Conservation (phyloP, 2,113 vertebrate species). For the Xerus inauris region DNA sequence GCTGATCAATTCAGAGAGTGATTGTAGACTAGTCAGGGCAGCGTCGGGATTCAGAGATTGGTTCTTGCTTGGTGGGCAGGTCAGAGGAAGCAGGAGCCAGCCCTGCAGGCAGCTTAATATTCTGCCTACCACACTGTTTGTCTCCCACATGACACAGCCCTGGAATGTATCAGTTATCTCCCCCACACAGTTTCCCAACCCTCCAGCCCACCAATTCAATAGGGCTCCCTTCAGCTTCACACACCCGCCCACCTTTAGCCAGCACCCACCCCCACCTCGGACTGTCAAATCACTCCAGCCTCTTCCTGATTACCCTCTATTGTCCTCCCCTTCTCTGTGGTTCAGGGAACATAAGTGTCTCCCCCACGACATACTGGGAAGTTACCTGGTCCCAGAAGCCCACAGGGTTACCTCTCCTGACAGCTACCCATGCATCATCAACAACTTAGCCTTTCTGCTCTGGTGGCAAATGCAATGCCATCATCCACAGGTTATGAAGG, state of each 20-base stretch:
- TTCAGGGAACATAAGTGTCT: not conserved
- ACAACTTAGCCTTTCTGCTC: not conserved
- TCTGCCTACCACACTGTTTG: not conserved
- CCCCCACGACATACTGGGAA: not conserved
- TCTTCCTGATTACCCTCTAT: not conserved
- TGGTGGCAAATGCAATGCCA: not conserved
- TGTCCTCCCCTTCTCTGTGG: not conserved
- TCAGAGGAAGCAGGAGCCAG: not conserved
- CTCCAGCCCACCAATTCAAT: not conserved
- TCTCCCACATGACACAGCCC: not conserved
- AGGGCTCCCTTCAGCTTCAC: not conserved
- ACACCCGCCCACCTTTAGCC: not conserved
- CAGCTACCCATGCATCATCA: not conserved
- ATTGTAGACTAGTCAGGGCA: not conserved
- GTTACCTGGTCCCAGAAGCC: not conserved
- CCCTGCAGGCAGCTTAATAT: not conserved
- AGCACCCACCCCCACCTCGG: not conserved
- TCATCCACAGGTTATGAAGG: constrained; percentile 87
- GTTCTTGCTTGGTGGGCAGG: not conserved
- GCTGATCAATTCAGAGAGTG: not conserved
- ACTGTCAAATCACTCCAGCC: not conserved
- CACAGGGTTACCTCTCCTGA: not conserved
- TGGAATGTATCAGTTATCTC: not conserved
- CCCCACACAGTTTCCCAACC: not conserved
- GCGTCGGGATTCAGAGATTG: not conserved